Conservation (phyloP, 2,113 vertebrate genomes). For the Campylomormyrus numenius region DNA sequence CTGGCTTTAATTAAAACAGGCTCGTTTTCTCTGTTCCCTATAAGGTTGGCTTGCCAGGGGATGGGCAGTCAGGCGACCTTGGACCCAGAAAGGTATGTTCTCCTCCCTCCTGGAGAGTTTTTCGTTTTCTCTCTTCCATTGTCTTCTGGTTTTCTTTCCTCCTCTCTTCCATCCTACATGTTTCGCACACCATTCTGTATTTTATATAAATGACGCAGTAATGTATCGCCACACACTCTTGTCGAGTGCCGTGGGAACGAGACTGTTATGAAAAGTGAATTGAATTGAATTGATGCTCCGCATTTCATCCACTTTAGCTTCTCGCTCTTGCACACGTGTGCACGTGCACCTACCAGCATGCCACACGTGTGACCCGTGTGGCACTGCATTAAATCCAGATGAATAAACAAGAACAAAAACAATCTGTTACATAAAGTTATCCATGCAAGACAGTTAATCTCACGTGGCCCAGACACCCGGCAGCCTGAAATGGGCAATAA, state of each 20-base stretch:
- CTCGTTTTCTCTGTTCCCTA: neutral
- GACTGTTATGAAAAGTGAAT: neutral
- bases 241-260: neutral
- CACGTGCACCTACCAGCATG: neutral
- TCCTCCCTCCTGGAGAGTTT: neutral
- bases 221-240: neutral
- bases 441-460: neutral
- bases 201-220: neutral
- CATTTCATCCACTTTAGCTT: neutral
- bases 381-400: neutral
- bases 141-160: neutral
- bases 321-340: neutral
- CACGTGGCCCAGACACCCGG: neutral
- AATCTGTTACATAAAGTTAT: neutral
- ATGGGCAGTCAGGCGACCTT: neutral
- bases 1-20: neutral
- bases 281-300: neutral
- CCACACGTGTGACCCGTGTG: neutral
- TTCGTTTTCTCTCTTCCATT: neutral
- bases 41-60: neutral
- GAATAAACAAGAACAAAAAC: neutral
- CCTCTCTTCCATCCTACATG: neutral
- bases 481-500: neutral
- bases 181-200: neutral
- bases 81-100: neutral